Percentiles rank a stretch among this genome's conserved stretches.
These are phyloP conservation scores for Danaus melanippus DNA, from an alignment of 1,140 invertebrate genomes.

Conservation along the genomic window DNA sequence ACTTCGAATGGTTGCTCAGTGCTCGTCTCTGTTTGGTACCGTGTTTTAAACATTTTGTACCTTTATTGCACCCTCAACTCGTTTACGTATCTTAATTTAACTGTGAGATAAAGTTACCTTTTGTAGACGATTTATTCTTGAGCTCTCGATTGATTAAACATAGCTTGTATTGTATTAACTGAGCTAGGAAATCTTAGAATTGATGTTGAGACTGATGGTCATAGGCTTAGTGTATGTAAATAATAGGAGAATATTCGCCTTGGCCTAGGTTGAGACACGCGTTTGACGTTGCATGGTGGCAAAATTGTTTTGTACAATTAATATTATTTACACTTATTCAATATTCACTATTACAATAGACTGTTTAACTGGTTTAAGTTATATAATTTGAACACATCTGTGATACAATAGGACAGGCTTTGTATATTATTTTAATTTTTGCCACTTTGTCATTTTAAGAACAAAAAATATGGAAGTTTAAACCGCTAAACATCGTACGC, in stretches of 20 bases:
- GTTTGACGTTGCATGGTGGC: slow-evolving; percentile 48
- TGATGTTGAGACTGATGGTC: slow-evolving; percentile 67
- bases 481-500: slow-evolving; percentile 32
- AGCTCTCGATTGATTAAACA: slow-evolving; percentile 52
- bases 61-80: slow-evolving; percentile 41
- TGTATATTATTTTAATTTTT: slow-evolving; percentile 46
- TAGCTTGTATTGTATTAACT: slow-evolving; percentile 56
- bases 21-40: slow-evolving; percentile 49
- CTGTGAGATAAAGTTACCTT: slow-evolving; percentile 64
- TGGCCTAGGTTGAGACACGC: slow-evolving; percentile 61
- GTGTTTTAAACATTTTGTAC: slow-evolving; percentile 54
- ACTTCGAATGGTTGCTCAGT: slow-evolving; percentile 59
- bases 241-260: slow-evolving; percentile 69
- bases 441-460: slow-evolving; percentile 40
- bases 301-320: slow-evolving; percentile 33
- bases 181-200: slow-evolving; percentile 57
- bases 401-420: slow-evolving; percentile 66
- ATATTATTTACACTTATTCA: slow-evolving; percentile 28
- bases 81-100: slow-evolving; percentile 53
- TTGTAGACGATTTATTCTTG: slow-evolving; percentile 53
- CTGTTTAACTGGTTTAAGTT: slow-evolving; percentile 54
- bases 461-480: slow-evolving; percentile 24
- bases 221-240: slow-evolving; percentile 68
- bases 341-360: slow-evolving; percentile 50
- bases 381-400: slow-evolving; percentile 58